These are phyloP conservation scores for Syritta pipiens DNA, from an alignment of 2,888 invertebrate species.

Conservation along the genomic window DNA sequence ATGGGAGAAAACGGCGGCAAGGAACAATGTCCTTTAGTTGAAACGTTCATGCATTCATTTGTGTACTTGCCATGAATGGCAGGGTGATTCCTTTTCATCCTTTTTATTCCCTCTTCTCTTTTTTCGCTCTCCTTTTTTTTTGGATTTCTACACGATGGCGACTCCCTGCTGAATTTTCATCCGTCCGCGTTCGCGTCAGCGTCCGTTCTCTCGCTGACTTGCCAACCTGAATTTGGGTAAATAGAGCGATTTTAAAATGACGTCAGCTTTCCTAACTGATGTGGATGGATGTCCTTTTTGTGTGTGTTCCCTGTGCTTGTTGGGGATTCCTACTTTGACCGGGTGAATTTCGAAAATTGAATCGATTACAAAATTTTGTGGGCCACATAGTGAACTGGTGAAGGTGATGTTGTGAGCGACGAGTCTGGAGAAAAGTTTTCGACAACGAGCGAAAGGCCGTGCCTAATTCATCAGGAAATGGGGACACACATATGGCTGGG, in stretches of 20 bases:
- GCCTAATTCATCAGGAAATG: no score
- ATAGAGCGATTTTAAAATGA: slow-evolving; percentile 43
- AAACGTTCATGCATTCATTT: slow-evolving; percentile 55
- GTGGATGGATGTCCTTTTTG: slow-evolving; percentile 35
- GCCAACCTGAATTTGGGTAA: slow-evolving; percentile 35
- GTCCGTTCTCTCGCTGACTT: neutral
- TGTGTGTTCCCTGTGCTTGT: slow-evolving; percentile 20
- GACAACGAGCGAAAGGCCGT: no score
- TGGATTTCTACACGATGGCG: slow-evolving; percentile 1
- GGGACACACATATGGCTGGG: neutral
- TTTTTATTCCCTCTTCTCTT: neutral
- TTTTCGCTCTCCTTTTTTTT: slow-evolving; percentile 8
- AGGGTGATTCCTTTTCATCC: slow-evolving; percentile 47
- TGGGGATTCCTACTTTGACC: slow-evolving; percentile 45
- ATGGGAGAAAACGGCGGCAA: slow-evolving; percentile 41
- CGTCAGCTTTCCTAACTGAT: slow-evolving; percentile 32
- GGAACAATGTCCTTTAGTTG: slow-evolving; percentile 65
- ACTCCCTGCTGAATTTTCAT: slow-evolving; percentile 36
- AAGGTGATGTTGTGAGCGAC: neutral
- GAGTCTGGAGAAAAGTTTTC: no score
- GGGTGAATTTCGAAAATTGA: slow-evolving; percentile 12
- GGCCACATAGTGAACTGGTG: neutral
- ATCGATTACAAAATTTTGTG: slow-evolving; percentile 47
- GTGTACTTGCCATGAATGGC: slow-evolving; percentile 56
- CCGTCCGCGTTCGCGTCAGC: neutral